phyloP scores from a whole-genome alignment of 2,113 vertebrate genomes.

The Notechis scutatus region DNA sequence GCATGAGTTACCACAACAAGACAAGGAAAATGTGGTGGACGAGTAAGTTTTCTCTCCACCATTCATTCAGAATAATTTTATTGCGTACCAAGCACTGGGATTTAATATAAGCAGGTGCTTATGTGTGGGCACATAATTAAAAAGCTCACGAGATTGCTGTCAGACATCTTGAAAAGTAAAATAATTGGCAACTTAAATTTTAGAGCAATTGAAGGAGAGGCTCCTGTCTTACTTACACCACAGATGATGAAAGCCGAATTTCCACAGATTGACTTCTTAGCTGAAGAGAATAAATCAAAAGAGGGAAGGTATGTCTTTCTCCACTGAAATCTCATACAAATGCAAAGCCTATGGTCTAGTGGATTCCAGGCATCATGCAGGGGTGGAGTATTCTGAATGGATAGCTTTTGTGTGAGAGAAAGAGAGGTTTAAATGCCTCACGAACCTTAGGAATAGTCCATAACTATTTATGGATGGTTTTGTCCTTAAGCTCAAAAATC shows the following conservation, averaged over 20 bases:
- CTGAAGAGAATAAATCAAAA: constrained; percentile 12
- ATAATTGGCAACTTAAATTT: constrained; percentile 44
- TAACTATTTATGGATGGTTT: not conserved
- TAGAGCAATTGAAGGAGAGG: constrained; percentile 64
- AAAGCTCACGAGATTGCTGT: not conserved
- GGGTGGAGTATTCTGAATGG: no score
- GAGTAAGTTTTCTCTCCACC: constrained; percentile 51
- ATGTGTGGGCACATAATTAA: not conserved
- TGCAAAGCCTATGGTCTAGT: constrained; percentile 10
- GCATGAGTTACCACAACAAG: constrained; percentile 61
- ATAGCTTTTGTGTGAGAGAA: not conserved
- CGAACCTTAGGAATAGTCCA: not conserved
- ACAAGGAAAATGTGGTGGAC: constrained; percentile 63
- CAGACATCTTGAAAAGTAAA: not conserved
- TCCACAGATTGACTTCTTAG: constrained; percentile 33
- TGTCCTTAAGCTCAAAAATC: not conserved
- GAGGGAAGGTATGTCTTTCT: constrained; percentile 32
- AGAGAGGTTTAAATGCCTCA: not conserved
- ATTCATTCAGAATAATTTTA: constrained; percentile 1
- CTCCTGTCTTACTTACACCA: constrained; percentile 72
- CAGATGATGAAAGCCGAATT: constrained; percentile 85
- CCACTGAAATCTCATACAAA: not conserved
- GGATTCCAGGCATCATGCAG: not conserved
- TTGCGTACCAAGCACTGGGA: not conserved
- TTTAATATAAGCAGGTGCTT: not conserved